Conservation (phyloP, 2,797 vertebrate genomes). For the Oreonectes daqikongensis region DNA sequence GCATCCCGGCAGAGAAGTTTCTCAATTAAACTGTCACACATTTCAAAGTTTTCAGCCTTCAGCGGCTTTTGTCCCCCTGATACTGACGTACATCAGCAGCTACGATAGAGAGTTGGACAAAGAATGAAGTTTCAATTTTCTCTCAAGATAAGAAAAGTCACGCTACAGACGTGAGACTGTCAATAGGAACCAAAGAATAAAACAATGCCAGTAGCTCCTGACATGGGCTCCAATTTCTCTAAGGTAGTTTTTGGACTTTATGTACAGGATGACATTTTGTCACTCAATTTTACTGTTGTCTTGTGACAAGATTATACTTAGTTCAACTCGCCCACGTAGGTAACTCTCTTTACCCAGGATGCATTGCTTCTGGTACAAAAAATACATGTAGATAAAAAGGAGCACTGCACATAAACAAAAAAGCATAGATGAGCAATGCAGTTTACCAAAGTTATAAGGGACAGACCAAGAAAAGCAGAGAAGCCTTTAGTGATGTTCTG, state of each 20-base stretch:
- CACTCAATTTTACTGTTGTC: slow-evolving; percentile 8
- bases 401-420: slow-evolving; percentile 53
- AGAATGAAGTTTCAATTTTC: slow-evolving; percentile 66
- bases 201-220: slow-evolving; percentile 63
- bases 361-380: background rate
- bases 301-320: slow-evolving; percentile 1
- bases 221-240: slow-evolving; percentile 67
- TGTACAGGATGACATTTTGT: background rate
- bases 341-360: slow-evolving; percentile 2
- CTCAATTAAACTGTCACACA: slow-evolving; percentile 33
- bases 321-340: background rate
- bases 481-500: slow-evolving; percentile 99
- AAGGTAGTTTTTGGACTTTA: slow-evolving; percentile 40
- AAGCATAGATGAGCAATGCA: slow-evolving; percentile 73
- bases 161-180: slow-evolving; percentile 61
- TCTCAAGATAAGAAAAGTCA: slow-evolving; percentile 66
- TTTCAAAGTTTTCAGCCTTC: slow-evolving; percentile 25
- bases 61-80: slow-evolving; percentile 42
- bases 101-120: slow-evolving; percentile 54
- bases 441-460: slow-evolving; percentile 98
- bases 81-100: slow-evolving; percentile 47
- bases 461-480: slow-evolving; percentile 99
- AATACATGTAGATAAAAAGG: slow-evolving; percentile 39
- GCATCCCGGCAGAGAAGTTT: slow-evolving; percentile 8
- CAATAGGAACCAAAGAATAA: slow-evolving; percentile 63